Evolutionary conservation across 2,797 vertebrate genomes (phyloP).

Genomic region (Perodicticus potto): DNA sequence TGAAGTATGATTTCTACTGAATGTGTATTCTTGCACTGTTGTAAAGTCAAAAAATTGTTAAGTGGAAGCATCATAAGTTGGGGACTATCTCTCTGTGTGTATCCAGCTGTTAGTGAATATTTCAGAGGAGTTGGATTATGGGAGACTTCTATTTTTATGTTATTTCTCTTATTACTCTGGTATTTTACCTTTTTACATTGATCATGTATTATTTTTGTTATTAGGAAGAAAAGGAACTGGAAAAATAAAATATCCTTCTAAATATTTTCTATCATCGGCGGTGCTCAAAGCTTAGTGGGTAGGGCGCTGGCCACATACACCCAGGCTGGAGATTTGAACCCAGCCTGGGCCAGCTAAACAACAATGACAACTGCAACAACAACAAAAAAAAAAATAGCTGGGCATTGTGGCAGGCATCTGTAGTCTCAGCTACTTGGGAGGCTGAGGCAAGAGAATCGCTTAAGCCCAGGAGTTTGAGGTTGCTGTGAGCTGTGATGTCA

Average conservation of each 20-base stretch:
- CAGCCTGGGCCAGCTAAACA: too few relatives aligned
- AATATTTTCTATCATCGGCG: not conserved
- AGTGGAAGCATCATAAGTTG: not conserved
- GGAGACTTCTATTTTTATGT: slow-evolving; percentile 27
- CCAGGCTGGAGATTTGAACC: too few relatives aligned
- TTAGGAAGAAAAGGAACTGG: slow-evolving; percentile 5
- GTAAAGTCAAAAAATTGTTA: not conserved
- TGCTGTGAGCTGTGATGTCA: too few relatives aligned
- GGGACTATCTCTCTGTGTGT: not conserved
- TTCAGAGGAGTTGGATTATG: slow-evolving; percentile 33
- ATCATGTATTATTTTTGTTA: slow-evolving; percentile 15
- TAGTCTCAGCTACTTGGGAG: too few relatives aligned
- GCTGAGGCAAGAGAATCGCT: too few relatives aligned
- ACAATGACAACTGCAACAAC: too few relatives aligned
- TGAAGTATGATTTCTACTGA: not conserved
- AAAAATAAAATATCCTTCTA: slow-evolving; percentile 47
- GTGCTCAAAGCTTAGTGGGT: too few relatives aligned
- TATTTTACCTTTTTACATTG: not conserved
- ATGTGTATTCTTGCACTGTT: not conserved
- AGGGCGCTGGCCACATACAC: too few relatives aligned
- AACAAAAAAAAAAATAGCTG: too few relatives aligned
- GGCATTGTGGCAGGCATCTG: too few relatives aligned
- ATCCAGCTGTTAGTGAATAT: slow-evolving; percentile 7
- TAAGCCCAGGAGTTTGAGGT: too few relatives aligned
- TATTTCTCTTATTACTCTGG: slow-evolving; percentile 68